These are phyloP conservation scores for Empidonax traillii DNA, from an alignment of 2,113 vertebrate species.

Conservation along the genomic window DNA sequence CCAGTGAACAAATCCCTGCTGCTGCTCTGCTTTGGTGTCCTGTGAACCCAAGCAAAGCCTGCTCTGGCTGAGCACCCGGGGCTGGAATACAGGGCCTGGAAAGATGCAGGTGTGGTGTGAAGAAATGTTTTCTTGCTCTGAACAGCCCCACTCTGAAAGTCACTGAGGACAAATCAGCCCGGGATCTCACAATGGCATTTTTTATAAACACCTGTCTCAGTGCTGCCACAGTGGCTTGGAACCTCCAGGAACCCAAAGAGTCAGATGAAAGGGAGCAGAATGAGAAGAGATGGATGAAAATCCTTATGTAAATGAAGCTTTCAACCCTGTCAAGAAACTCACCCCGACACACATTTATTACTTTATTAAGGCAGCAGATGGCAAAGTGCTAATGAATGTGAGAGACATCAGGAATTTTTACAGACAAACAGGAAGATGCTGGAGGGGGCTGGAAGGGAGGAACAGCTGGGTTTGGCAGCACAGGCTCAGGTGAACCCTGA, in stretches of 20 bases:
- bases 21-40: neutral
- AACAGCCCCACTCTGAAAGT: neutral
- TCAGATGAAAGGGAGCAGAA: neutral
- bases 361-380: constrained; percentile 71
- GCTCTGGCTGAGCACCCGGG: neutral
- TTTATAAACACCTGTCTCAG: neutral
- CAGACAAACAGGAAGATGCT: constrained; percentile 15
- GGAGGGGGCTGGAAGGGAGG: neutral
- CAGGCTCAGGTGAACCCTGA: neutral
- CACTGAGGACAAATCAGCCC: neutral
- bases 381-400: constrained; percentile 68
- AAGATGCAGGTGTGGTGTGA: neutral
- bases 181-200: neutral
- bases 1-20: neutral
- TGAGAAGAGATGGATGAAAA: constrained; percentile 28
- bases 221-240: fast-evolving
- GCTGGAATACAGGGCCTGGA: neutral
- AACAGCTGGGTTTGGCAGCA: neutral
- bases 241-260: neutral
- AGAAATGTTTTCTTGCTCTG: neutral
- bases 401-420: constrained; percentile 13
- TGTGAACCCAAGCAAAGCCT: neutral
- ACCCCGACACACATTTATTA: constrained; percentile 50
- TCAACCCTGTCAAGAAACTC: constrained; percentile 42
- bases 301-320: constrained; percentile 48